phyloP scores from a whole-genome alignment of 2,888 invertebrate species.

The Microdon myrmicae region DNA sequence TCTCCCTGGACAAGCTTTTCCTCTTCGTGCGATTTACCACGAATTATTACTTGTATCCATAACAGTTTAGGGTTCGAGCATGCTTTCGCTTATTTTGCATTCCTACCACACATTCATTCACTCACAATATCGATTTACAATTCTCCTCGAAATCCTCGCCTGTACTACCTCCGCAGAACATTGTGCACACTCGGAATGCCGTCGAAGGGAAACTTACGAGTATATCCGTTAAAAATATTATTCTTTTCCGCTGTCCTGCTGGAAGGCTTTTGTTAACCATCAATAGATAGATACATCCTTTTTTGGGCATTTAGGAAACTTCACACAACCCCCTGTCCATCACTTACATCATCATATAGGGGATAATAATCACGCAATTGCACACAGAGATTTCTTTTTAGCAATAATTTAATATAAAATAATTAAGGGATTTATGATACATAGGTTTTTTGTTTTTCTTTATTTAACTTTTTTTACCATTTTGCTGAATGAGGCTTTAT shows the following conservation, averaged over 20 bases:
- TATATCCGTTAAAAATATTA: conserved; percentile 38
- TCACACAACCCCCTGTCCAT: conserved; percentile 18
- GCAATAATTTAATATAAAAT: too few species aligned
- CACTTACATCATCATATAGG: conserved; percentile 43
- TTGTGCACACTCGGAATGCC: conserved; percentile 31
- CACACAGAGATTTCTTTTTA: conserved; percentile 20
- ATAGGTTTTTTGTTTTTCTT: too few species aligned
- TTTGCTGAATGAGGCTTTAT: too few species aligned
- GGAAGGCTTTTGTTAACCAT: conserved; percentile 39
- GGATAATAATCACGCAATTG: conserved; percentile 28
- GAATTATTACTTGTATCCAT: conserved; percentile 35
- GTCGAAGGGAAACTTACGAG: conserved; percentile 22
- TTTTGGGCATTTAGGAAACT: conserved; percentile 18
- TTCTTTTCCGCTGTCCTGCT: conserved; percentile 9
- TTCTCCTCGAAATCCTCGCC: conserved; percentile 39
- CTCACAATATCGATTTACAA: conserved; percentile 57
- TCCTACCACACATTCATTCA: conserved; percentile 52
- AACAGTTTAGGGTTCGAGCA: conserved; percentile 9
- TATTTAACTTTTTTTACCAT: too few species aligned
- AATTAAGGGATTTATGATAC: too few species aligned
- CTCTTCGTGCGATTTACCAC: conserved; percentile 37
- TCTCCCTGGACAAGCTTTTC: conserved; percentile 39
- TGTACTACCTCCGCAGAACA: conserved; percentile 2
- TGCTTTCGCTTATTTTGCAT: conserved; percentile 34
- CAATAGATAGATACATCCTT: conserved; percentile 8